Base-by-base conservation (phyloP, 2,113 vertebrate species). In the Lucifuga dentata region DNA sequence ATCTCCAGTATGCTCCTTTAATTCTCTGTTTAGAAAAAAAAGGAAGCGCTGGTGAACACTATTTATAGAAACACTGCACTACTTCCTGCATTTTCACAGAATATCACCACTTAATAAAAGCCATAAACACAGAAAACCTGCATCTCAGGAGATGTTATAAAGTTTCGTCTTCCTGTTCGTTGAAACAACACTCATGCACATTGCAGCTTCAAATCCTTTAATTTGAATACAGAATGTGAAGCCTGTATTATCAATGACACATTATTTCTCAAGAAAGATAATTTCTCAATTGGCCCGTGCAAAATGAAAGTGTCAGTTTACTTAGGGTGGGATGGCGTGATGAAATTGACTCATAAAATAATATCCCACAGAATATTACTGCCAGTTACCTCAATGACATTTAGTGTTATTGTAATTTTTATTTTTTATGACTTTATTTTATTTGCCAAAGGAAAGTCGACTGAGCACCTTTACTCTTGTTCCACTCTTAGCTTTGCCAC, bases 231-330 rank as follows among this genome's bases (percentile, higher is more conserved):
- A 63, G 19, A 35, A 46, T 46, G 19, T 16, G 2, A 33, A 24
- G 36, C 24, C 35, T 55, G 16, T 16, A 38, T 17, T 40, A 17
- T 21, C 5, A 2, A 33, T 56, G 50, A 62, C 55, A 23, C 36
- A 33, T n/a, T 50, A 26, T 35, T 56, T 48, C 8, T 56, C 21
- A 45, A 26, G 7, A 11, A 62, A 19, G 40, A 8, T 1, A n/a
- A 29, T 19, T 43, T 2, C 15, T 26, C 24, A 8, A 51, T 26
- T 53, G 19, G 41, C 32, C 43, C 3, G 1, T 51, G 45, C 4
- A 8, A 52, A 32, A 45, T 21, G 4, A 35, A 53, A 23, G 61
- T 85, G 76, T 69, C 40, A 36, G 35, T 80, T 84, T 81, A 66
- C 73, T 57, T 23, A 74, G 46, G 78, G 62, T 36, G 78, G 66